Evolutionary conservation across 2,888 invertebrate species (phyloP).

Genomic region (Diarsia dahlii): DNA sequence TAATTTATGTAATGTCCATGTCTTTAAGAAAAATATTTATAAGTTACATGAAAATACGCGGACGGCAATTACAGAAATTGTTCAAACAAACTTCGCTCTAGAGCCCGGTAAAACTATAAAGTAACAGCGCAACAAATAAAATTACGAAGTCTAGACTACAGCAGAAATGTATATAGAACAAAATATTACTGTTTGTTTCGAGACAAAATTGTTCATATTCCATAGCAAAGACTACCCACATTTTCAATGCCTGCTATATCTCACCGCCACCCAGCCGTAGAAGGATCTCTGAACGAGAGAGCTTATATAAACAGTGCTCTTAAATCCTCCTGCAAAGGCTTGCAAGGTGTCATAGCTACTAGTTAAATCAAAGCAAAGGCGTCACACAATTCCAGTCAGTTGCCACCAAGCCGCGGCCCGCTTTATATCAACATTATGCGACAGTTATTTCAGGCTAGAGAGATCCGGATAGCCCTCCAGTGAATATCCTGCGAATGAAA

Average conservation of each 20-base stretch:
- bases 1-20: not conserved
- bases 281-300: conserved; percentile 45
- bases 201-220: conserved; percentile 34
- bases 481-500: conserved; percentile 81
- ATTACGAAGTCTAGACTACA: conserved; percentile 21
- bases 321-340: conserved; percentile 54
- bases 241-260: conserved; percentile 33
- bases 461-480: conserved; percentile 80
- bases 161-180: conserved; percentile 10
- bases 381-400: conserved; percentile 71
- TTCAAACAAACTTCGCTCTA: conserved; percentile 18
- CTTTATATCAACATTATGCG: conserved; percentile 85
- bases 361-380: conserved; percentile 64
- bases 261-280: conserved; percentile 22
- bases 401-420: conserved; percentile 67
- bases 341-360: conserved; percentile 60
- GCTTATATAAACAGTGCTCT: conserved; percentile 60
- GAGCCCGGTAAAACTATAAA: not conserved
- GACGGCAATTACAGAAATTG: conserved; percentile 6
- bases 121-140: conserved; percentile 5
- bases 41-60: not conserved
- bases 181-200: conserved; percentile 2
- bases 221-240: conserved; percentile 5
- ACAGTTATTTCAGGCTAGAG: conserved; percentile 85
- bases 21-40: not conserved